phyloP scores from a whole-genome alignment of 2,113 vertebrate genomes.

The Siphamia tubifer region DNA sequence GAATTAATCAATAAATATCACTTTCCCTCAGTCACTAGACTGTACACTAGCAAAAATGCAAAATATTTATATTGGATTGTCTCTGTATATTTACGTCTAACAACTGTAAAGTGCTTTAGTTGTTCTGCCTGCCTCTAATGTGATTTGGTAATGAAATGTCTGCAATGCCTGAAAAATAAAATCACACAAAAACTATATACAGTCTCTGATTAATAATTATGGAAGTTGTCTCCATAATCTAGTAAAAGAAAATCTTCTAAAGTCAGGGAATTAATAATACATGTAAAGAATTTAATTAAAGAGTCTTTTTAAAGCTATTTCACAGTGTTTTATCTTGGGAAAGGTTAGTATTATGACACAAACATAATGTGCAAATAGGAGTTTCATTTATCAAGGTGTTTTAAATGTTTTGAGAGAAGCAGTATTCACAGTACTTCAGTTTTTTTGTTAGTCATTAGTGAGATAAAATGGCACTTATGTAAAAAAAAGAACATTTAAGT shows the following conservation, averaged over 20 bases:
- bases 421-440: no score
- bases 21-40: constrained; percentile 14
- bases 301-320: neutral
- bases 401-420: no score
- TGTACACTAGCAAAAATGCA: constrained; percentile 27
- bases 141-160: constrained; percentile 30
- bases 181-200: neutral
- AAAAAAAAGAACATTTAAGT: no score
- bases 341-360: neutral
- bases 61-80: constrained; percentile 24
- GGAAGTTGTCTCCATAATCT: neutral
- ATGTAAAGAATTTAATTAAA: neutral
- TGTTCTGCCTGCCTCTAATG: constrained; percentile 27
- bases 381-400: neutral
- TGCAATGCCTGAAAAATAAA: constrained; percentile 45
- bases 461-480: no score
- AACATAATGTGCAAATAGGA: neutral
- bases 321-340: no score
- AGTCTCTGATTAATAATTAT: constrained; percentile 19
- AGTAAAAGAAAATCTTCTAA: neutral
- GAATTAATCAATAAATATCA: constrained; percentile 42
- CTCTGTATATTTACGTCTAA: constrained; percentile 46
- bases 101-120: constrained; percentile 15
- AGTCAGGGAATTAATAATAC: neutral
- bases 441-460: no score